Percentiles rank a stretch among this genome's conserved stretches.
Conservation (phyloP, 2,888 invertebrate genomes). For the Biston stratarius region DNA sequence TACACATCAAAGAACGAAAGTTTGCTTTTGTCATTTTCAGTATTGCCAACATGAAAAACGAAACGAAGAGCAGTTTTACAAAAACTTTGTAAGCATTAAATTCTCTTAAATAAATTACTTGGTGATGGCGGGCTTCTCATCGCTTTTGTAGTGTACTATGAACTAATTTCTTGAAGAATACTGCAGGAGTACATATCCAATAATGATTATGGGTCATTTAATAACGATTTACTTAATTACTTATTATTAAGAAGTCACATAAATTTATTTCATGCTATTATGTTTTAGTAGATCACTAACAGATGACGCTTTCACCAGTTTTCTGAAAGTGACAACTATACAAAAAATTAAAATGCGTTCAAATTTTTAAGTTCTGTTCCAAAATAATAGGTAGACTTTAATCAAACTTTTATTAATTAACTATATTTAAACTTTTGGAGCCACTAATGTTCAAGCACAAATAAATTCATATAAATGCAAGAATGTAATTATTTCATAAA, state of each 20-base stretch:
- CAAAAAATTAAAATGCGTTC: conserved; percentile 41
- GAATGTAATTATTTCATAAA: too few relatives aligned
- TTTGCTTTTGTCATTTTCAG: conserved; percentile 60
- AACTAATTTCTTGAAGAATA: background rate
- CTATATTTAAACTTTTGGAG: too few relatives aligned
- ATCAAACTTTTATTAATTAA: too few relatives aligned
- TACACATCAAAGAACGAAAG: conserved; percentile 73
- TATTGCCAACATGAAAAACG: conserved; percentile 59
- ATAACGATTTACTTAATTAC: too few relatives aligned
- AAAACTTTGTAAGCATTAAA: background rate
- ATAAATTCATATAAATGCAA: too few relatives aligned
- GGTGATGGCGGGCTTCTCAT: background rate
- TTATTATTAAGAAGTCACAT: too few relatives aligned
- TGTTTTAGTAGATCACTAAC: conserved; percentile 15
- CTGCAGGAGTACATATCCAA: background rate
- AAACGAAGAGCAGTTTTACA: background rate
- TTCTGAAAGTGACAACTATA: conserved; percentile 37
- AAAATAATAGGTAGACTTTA: too few relatives aligned
- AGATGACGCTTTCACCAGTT: conserved; percentile 49
- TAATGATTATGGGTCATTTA: background rate
- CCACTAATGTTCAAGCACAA: too few relatives aligned
- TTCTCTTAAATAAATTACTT: background rate
- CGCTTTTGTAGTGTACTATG: background rate
- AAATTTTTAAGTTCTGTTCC: background rate
- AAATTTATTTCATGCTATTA: too few relatives aligned